Evolutionary conservation across 1,140 invertebrate genomes (phyloP).

Genomic region (Melanaphis sacchari): DNA sequence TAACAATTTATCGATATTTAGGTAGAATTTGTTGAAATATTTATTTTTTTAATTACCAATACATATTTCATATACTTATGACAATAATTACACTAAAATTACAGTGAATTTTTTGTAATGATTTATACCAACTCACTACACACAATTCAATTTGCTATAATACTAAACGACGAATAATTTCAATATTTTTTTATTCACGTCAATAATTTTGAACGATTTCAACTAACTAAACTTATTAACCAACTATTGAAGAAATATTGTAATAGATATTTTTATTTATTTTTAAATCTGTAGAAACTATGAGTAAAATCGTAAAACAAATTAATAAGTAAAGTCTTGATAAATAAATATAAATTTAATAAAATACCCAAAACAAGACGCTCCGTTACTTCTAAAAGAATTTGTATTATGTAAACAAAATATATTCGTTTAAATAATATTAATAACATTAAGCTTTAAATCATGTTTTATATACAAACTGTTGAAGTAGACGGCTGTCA

Average conservation of each 20-base stretch:
- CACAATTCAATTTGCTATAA: too few relatives aligned
- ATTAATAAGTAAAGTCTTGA: background rate
- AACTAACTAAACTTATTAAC: background rate
- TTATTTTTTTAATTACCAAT: too few relatives aligned
- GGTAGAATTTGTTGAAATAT: background rate
- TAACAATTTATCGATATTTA: background rate
- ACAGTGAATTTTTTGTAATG: too few relatives aligned
- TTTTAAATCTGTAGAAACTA: background rate
- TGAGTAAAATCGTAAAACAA: background rate
- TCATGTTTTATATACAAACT: background rate
- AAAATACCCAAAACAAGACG: background rate
- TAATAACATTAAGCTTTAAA: background rate
- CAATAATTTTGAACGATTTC: background rate
- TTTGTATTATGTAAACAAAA: background rate
- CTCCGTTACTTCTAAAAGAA: background rate
- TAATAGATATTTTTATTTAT: background rate
- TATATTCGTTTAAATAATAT: background rate
- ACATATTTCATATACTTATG: background rate
- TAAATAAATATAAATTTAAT: background rate
- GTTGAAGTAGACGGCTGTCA: background rate
- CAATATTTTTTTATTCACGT: background rate
- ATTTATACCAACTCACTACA: too few relatives aligned
- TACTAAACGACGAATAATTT: too few relatives aligned
- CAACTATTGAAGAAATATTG: background rate
- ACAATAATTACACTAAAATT: background rate